A percentile compares a stretch with the other conserved stretches of the same genome.
Evolutionary conservation across 2,797 vertebrate species (phyloP).

Genomic region (Cichlasoma orientale): DNA sequence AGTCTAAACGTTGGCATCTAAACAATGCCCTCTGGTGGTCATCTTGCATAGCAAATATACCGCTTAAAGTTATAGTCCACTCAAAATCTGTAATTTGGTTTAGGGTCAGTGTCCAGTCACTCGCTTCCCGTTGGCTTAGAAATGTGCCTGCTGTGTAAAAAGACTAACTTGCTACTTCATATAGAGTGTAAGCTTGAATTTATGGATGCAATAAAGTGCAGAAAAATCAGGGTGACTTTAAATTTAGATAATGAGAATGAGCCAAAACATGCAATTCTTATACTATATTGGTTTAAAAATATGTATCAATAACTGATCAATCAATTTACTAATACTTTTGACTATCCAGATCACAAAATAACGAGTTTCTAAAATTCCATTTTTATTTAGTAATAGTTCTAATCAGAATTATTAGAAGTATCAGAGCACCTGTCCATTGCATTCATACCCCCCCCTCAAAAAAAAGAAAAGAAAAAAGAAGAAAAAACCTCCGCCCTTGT

Average conservation of each 20-base stretch:
- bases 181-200: background rate
- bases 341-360: background rate
- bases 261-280: background rate
- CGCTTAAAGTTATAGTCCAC: constrained; percentile 7
- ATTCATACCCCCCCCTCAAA: no score
- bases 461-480: no score
- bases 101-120: background rate
- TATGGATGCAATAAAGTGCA: background rate
- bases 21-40: constrained; percentile 64
- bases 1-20: constrained; percentile 2
- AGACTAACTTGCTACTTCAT: background rate
- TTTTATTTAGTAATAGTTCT: background rate
- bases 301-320: background rate
- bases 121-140: background rate
- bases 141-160: background rate
- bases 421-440: no score
- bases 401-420: background rate
- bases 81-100: background rate
- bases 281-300: background rate
- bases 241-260: background rate
- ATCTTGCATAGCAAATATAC: background rate
- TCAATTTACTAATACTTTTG: background rate
- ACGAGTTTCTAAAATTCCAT: background rate
- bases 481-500: background rate
- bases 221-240: background rate